Percentiles rank a stretch among this genome's conserved stretches.
phyloP scores from a whole-genome alignment of 2,113 vertebrate genomes.

The Sula dactylatra region DNA sequence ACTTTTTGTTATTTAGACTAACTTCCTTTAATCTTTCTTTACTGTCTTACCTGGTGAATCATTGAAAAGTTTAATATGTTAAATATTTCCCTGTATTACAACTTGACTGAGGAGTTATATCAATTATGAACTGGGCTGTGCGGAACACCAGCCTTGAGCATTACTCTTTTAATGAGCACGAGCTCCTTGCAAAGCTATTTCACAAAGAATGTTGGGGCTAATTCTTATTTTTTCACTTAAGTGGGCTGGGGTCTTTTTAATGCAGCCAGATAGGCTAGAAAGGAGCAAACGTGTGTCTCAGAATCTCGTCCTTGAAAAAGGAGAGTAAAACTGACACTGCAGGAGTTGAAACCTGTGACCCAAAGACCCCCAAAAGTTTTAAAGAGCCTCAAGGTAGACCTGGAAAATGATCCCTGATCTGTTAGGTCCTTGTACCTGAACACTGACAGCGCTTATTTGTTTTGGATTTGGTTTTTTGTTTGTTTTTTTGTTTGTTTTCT shows the following conservation, averaged over 20 bases:
- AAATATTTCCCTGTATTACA: not conserved
- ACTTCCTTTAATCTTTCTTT: not conserved
- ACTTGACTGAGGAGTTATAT: not conserved
- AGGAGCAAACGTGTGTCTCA: not conserved
- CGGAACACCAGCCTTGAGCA: not conserved
- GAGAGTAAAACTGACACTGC: not conserved
- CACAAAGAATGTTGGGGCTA: not conserved
- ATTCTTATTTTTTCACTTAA: not conserved
- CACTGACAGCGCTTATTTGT: rapidly evolving
- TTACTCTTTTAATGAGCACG: not conserved
- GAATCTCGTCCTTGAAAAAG: not conserved
- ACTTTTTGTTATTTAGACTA: not conserved
- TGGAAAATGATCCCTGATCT: not conserved
- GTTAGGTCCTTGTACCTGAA: not conserved
- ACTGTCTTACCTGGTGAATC: not conserved
- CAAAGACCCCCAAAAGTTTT: not conserved
- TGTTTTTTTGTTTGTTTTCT: no score
- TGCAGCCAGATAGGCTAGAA: not conserved
- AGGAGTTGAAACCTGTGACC: not conserved
- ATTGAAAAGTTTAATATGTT: not conserved
- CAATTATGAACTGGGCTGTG: no score
- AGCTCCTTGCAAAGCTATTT: not conserved
- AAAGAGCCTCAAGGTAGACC: not conserved
- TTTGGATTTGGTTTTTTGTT: not conserved
- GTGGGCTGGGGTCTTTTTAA: not conserved